Conservation (phyloP, 2,113 vertebrate genomes). For the Pluvianellus socialis region DNA sequence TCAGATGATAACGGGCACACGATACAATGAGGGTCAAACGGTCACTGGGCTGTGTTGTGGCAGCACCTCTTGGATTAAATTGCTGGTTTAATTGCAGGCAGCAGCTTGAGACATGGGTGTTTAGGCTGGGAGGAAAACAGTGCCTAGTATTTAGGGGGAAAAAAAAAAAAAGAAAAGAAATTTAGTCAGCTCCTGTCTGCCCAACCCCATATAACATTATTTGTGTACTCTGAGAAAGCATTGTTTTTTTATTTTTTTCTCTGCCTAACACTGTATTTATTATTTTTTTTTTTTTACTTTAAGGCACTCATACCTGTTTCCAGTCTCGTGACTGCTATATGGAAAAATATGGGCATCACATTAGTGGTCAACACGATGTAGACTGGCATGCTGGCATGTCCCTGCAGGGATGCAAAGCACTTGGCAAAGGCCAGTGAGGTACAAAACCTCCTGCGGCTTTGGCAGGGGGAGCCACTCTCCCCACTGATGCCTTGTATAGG, state of each 20-base stretch:
- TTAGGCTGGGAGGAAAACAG: background rate
- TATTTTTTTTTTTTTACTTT: background rate
- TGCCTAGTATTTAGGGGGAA: background rate
- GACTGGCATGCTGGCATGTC: accelerated
- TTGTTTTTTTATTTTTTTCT: background rate
- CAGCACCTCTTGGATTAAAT: background rate
- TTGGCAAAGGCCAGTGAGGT: background rate
- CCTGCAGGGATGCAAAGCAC: background rate
- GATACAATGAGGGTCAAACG: background rate
- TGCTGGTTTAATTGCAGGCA: background rate
- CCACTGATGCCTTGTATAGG: background rate
- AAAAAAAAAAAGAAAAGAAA: background rate
- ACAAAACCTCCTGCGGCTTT: background rate
- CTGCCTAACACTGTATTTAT: background rate
- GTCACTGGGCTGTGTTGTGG: background rate
- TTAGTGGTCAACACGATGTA: accelerated
- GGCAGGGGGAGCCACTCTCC: background rate
- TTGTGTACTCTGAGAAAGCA: background rate
- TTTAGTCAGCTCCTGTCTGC: background rate
- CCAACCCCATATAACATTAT: background rate
- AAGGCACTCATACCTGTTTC: background rate
- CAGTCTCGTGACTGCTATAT: accelerated
- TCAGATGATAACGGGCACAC: background rate
- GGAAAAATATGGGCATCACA: background rate
- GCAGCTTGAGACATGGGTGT: background rate